A percentile compares a stretch with the other conserved stretches of the same genome.
Evolutionary conservation across 2,888 invertebrate genomes (phyloP).

Genomic region (Oconnorella tubifera): DNA sequence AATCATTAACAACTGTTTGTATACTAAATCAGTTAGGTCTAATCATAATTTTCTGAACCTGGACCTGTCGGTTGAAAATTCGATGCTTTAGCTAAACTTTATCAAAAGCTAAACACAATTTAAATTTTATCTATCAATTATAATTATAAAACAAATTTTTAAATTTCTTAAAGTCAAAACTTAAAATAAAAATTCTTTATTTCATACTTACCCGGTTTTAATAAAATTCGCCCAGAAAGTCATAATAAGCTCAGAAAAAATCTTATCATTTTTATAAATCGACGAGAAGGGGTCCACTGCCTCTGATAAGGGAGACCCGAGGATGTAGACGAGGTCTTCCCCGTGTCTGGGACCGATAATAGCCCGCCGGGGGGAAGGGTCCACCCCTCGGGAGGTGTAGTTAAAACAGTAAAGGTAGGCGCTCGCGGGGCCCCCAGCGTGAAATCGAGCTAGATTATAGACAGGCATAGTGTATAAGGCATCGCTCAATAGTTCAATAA

Average conservation of each 20-base stretch:
- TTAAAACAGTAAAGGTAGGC: conserved; percentile 61
- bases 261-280: conserved; percentile 39
- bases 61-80: too few species aligned
- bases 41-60: too few species aligned
- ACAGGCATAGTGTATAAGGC: conserved; percentile 75
- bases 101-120: too few species aligned
- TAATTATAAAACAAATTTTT: too few species aligned
- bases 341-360: conserved; percentile 46
- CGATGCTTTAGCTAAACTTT: too few species aligned
- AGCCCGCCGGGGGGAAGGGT: conserved; percentile 48
- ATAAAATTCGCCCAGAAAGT: conserved; percentile 54
- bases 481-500: conserved; percentile 67
- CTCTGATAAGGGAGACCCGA: conserved; percentile 50
- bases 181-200: not conserved
- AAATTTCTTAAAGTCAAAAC: too few species aligned
- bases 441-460: conserved; percentile 81
- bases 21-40: too few species aligned
- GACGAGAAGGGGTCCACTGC: conserved; percentile 49
- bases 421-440: conserved; percentile 66
- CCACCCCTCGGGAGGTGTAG: conserved; percentile 20
- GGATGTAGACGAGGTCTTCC: conserved; percentile 51
- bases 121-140: too few species aligned
- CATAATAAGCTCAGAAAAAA: conserved; percentile 50
- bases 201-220: conserved; percentile 46
- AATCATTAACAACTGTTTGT: too few species aligned